phyloP scores from a whole-genome alignment of 2,888 invertebrate genomes.

The Polymixis flavicincta region DNA sequence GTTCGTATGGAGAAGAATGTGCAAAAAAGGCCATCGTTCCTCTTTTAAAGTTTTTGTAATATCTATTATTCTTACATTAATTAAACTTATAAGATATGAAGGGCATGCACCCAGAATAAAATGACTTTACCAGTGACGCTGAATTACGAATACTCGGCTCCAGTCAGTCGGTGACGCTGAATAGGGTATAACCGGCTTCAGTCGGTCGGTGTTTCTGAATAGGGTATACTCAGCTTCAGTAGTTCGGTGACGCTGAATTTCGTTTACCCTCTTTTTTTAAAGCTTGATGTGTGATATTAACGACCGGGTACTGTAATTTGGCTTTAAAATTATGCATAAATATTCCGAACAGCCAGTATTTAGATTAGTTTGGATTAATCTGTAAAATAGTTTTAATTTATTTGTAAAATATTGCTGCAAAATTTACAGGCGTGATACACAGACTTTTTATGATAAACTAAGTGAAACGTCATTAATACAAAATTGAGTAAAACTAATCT shows the following conservation, averaged over 20 bases:
- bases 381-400: conserved; percentile 48
- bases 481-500: background rate
- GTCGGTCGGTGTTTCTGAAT: background rate
- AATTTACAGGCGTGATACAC: conserved; percentile 26
- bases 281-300: conserved; percentile 8
- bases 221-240: background rate
- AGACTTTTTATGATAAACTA: conserved; percentile 61
- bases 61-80: too few relatives aligned
- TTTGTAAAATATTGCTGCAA: conserved; percentile 6
- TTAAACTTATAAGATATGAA: too few relatives aligned
- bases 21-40: too few relatives aligned
- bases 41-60: too few relatives aligned
- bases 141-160: too few relatives aligned
- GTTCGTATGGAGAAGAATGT: too few relatives aligned
- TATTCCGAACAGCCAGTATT: conserved; percentile 65
- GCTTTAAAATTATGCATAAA: background rate
- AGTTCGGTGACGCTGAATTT: background rate
- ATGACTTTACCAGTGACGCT: too few relatives aligned
- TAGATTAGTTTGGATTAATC: conserved; percentile 54
- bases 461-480: background rate
- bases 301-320: background rate
- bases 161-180: background rate
- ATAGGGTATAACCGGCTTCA: too few relatives aligned
- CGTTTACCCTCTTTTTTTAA: background rate
- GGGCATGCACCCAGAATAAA: too few relatives aligned